A percentile compares a stretch with the other conserved stretches of the same genome.
These are phyloP conservation scores for Temnothorax unifasciatus DNA, from an alignment of 2,888 invertebrate genomes.

Conservation along the genomic window DNA sequence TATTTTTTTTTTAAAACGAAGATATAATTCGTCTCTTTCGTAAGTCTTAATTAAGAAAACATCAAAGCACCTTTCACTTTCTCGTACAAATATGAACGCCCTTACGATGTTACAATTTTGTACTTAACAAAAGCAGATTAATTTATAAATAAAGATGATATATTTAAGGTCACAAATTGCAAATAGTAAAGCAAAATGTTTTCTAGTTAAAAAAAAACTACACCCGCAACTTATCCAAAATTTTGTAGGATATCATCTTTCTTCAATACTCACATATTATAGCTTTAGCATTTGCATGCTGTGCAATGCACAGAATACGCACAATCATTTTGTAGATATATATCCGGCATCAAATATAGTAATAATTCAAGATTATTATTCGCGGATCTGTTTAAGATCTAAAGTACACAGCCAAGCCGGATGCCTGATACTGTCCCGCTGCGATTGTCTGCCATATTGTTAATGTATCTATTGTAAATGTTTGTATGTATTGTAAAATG, in stretches of 20 bases:
- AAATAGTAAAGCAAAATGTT: background rate
- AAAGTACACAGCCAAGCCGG: background rate
- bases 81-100: background rate
- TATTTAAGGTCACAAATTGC: background rate
- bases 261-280: background rate
- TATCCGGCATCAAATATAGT: background rate
- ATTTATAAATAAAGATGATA: constrained; percentile 1
- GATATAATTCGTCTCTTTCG: background rate
- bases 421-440: constrained; percentile 65
- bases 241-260: constrained; percentile 9
- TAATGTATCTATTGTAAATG: constrained; percentile 85
- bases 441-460: constrained; percentile 73
- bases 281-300: constrained; percentile 23
- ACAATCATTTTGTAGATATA: constrained; percentile 23
- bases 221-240: background rate
- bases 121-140: constrained; percentile 16
- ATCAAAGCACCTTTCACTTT: background rate
- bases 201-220: background rate
- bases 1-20: background rate
- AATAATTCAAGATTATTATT: constrained; percentile 1
- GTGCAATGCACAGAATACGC: background rate
- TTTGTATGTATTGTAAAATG: constrained; percentile 85
- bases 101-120: background rate
- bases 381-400: background rate
- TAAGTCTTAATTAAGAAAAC: background rate